These are phyloP conservation scores for Oryzias melastigma DNA, from an alignment of 2,113 vertebrate genomes.

Conservation along the genomic window DNA sequence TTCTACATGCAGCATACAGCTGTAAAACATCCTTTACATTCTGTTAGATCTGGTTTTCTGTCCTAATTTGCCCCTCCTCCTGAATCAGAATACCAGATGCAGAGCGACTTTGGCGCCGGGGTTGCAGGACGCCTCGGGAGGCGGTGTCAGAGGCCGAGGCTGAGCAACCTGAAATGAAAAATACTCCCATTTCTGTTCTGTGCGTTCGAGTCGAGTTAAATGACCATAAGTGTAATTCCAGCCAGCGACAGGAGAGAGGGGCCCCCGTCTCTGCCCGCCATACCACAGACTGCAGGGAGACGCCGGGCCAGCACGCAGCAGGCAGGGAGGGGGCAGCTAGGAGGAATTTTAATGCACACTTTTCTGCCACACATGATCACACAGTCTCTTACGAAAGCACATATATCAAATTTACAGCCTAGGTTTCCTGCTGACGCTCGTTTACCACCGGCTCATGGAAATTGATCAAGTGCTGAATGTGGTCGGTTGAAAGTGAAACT, in stretches of 20 bases:
- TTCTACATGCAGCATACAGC: neutral
- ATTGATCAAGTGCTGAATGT: slow-evolving; percentile 14
- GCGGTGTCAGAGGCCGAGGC: neutral
- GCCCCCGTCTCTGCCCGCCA: slow-evolving; percentile 55
- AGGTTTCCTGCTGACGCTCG: slow-evolving; percentile 47
- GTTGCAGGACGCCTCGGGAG: slow-evolving; percentile 4
- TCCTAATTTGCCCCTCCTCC: neutral
- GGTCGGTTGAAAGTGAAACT: slow-evolving; percentile 17
- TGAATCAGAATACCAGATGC: neutral
- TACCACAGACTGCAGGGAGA: slow-evolving; percentile 67
- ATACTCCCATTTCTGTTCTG: slow-evolving; percentile 36
- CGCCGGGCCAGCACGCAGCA: slow-evolving; percentile 36
- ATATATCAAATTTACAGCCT: slow-evolving; percentile 52
- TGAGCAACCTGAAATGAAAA: slow-evolving; percentile 29
- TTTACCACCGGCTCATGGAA: slow-evolving; percentile 25
- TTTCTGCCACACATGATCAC: slow-evolving; percentile 10
- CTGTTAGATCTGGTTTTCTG: neutral
- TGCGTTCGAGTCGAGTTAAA: slow-evolving; percentile 57
- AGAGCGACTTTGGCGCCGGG: no score
- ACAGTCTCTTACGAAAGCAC: slow-evolving; percentile 7
- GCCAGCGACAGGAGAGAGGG: slow-evolving; percentile 60
- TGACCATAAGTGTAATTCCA: slow-evolving; percentile 69
- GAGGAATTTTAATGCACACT: slow-evolving; percentile 50
- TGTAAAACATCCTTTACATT: slow-evolving; percentile 1
- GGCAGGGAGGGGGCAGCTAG: slow-evolving; percentile 26